Evolutionary conservation across 2,113 vertebrate species (phyloP), one percentile per base, ranked within the genome.

Genomic region (Trematocara variabile): DNA sequence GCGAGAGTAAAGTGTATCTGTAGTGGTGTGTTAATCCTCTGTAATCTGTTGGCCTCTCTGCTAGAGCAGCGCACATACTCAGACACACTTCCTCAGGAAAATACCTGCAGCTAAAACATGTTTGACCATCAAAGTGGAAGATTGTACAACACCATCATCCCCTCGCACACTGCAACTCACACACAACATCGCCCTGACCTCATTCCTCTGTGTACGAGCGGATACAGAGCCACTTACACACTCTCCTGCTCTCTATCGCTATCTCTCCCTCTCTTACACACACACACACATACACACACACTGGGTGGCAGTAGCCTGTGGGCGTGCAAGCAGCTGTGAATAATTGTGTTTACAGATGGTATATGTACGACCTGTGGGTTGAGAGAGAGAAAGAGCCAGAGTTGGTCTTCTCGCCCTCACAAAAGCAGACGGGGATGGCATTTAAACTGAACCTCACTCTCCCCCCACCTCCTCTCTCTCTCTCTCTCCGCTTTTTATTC

Each of bases 301-400:
- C 77, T 34, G 82, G 82, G 88, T 86, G 88, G 83, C 79, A 44
- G 87, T 82, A 77, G 92, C 92, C 90, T 28, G 79, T 85, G 41
- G 93, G 83, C 33, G 86, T 93, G 86, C 80, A 56, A 89, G 91
- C 93, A 93, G 90, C 90, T 92, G 92, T 92, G 92, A 94, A 92
- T 92, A 93, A 93, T 93, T 90, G 89, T 93, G 92, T 94, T 94
- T 94, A 94, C 90, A 93, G 93, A 94, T 82, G 92, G 85, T 86
- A 77, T 88, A 89, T 84, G 89, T 92, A 83, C 80, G 88, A 91
- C 91, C 88, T 88, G 92, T 92, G 84, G 88, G 85, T 83, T 86
- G 77, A 81, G 68, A 50, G 22, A 77, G 46, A 52, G 41, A 58
- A 28, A 77, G 46, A 50, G 33, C 48, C 65, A 78, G 75, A 56